Base-by-base conservation (phyloP, 2,888 invertebrate species). In the Erebia epiphron region DNA sequence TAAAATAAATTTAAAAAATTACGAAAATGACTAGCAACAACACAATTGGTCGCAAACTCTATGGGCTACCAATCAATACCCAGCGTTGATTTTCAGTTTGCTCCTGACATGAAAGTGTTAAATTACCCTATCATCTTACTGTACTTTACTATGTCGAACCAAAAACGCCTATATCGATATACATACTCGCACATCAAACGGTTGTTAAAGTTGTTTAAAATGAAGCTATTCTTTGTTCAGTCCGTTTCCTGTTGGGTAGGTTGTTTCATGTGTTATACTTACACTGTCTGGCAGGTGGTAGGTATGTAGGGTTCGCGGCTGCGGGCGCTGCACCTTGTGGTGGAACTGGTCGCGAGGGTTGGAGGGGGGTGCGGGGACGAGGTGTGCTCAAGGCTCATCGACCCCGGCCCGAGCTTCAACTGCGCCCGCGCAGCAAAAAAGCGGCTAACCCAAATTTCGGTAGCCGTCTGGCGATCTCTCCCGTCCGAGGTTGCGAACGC, bases 271-370 rank as follows among this genome's bases (percentile, higher is more conserved):
- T 81, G 80, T 81, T 86, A 89, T 90, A 90, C 83, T 82, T 80
- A 83, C 90, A 83, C 87, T 85, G 91, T 90, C 91, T 90, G 91
- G 87, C 92, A 91, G 92, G 91, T 91, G 91, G 90, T 91, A 91
- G 86, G 82, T 91, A 91, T 90, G 87, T 91, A 87, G 90, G 90
- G 90, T 86, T 86, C 83, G 85, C 83, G 84, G 84, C 83, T 77
- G 87, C 86, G 89, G 88, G 80, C 90, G 88, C 86, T 90, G 89
- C 90, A 91, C 91, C 90, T 91, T 89, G 89, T 88, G 89, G 84
- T 85, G 84, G 86, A 90, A 92, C 91, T 88, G 91, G 92, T 92
- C 89, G 85, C 64, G 81, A 80, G 83, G 82, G 80, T 78, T 76
- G 80, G 78, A 79, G 78, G 79, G 80, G 76, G 79, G 75, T 75